These are phyloP conservation scores for Zoanthus gigantus DNA, from an alignment of 92 coral and sea anemone genomes.

Conservation along the genomic window DNA sequence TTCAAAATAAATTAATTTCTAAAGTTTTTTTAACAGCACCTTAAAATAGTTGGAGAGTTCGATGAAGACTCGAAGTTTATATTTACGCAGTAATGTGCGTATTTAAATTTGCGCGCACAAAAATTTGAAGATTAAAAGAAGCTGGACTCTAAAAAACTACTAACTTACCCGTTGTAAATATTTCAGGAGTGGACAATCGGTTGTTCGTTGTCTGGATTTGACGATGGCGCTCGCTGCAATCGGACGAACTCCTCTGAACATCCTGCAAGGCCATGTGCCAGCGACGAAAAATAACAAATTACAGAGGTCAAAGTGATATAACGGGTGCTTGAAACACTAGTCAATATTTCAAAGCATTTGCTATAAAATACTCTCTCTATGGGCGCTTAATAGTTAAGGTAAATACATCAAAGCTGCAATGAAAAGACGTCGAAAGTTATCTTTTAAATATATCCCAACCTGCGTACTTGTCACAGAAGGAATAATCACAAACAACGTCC, in stretches of 20 bases:
- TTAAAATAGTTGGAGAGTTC: background rate
- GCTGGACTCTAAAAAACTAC: background rate
- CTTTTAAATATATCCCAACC: background rate
- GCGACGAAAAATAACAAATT: constrained; percentile 1
- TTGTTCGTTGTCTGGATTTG: constrained; percentile 62
- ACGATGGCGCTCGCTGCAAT: constrained; percentile 79
- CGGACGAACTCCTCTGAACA: constrained; percentile 90
- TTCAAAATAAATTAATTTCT: background rate
- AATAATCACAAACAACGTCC: background rate
- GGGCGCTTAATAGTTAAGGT: constrained; percentile 2
- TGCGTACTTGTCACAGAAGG: background rate
- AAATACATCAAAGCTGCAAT: background rate
- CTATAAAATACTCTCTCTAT: background rate
- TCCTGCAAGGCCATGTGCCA: constrained; percentile 46
- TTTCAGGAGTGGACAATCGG: constrained; percentile 86
- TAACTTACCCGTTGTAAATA: constrained; percentile 62
- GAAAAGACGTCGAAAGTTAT: background rate
- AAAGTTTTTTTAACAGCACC: background rate
- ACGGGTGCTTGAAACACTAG: background rate
- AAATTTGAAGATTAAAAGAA: background rate
- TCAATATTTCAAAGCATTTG: background rate
- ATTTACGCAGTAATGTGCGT: too few species aligned
- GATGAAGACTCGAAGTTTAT: background rate
- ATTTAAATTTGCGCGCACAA: background rate
- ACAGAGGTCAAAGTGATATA: background rate